A percentile compares a stretch with the other conserved stretches of the same genome.
Evolutionary conservation across 2,797 vertebrate genomes (phyloP).

Genomic region (Rhinogobio ventralis): DNA sequence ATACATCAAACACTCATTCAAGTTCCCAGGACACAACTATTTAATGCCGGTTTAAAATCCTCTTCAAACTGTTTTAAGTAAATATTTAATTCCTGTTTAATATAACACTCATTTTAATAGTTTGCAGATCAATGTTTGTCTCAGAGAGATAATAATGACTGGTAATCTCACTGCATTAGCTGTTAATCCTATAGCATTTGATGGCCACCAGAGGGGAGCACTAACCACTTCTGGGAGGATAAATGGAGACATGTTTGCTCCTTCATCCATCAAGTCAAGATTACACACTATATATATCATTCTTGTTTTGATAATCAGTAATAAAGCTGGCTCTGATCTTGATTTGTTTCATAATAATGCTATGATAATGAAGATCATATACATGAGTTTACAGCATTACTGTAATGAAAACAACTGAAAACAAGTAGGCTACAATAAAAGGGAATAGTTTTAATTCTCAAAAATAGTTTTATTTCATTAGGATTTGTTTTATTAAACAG

Average conservation of each 20-base stretch:
- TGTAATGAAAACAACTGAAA: neutral
- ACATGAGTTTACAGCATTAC: neutral
- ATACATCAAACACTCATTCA: too few relatives aligned
- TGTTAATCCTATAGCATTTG: neutral
- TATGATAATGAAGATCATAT: neutral
- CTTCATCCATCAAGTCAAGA: neutral
- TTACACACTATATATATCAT: neutral
- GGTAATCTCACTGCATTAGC: neutral
- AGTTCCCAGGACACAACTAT: too few relatives aligned
- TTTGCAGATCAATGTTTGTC: neutral
- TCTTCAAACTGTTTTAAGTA: neutral
- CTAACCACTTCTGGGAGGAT: slow-evolving; percentile 22
- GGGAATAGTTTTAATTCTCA: neutral
- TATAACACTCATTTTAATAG: neutral
- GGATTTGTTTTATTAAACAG: neutral
- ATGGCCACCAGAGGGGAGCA: slow-evolving; percentile 51
- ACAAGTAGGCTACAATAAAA: neutral
- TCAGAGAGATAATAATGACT: neutral
- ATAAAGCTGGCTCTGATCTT: neutral
- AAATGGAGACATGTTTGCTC: neutral
- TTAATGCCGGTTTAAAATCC: neutral
- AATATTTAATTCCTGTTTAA: neutral
- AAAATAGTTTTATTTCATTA: neutral
- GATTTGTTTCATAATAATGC: neutral
- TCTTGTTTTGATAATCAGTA: neutral